Conservation (phyloP, 2,888 invertebrate species). For the Polydesmus complanatus region DNA sequence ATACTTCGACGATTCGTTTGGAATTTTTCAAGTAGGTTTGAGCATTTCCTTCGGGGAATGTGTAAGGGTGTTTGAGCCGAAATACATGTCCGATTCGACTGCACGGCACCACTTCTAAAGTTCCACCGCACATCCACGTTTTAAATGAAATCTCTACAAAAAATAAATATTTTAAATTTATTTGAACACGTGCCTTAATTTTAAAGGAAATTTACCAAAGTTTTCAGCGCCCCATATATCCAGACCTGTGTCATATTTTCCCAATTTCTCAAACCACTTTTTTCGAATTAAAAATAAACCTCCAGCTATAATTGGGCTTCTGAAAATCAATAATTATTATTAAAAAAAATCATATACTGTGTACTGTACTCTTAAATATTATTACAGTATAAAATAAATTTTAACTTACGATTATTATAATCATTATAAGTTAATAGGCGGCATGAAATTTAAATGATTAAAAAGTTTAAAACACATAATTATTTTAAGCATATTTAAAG, state of each 20-base stretch:
- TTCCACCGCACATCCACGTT: constrained; percentile 36
- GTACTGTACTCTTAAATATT: background rate
- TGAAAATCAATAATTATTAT: constrained; percentile 3
- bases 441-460: too few species aligned
- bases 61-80: constrained; percentile 27
- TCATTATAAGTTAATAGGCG: background rate
- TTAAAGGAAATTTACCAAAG: constrained; percentile 23
- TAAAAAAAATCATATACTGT: too few species aligned
- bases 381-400: background rate
- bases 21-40: constrained; percentile 33
- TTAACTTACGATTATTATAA: background rate
- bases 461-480: constrained; percentile 1
- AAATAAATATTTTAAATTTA: background rate
- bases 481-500: background rate
- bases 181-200: background rate
- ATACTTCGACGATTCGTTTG: constrained; percentile 35
- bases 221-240: constrained; percentile 37
- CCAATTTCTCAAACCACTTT: constrained; percentile 33
- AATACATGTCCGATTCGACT: constrained; percentile 36
- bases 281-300: constrained; percentile 32
- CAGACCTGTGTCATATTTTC: constrained; percentile 32
- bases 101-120: constrained; percentile 36
- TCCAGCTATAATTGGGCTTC: constrained; percentile 21
- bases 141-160: constrained; percentile 26
- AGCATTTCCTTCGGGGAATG: constrained; percentile 29